Evolutionary conservation across 2,113 vertebrate genomes (phyloP).

Genomic region (Columba janthina): DNA sequence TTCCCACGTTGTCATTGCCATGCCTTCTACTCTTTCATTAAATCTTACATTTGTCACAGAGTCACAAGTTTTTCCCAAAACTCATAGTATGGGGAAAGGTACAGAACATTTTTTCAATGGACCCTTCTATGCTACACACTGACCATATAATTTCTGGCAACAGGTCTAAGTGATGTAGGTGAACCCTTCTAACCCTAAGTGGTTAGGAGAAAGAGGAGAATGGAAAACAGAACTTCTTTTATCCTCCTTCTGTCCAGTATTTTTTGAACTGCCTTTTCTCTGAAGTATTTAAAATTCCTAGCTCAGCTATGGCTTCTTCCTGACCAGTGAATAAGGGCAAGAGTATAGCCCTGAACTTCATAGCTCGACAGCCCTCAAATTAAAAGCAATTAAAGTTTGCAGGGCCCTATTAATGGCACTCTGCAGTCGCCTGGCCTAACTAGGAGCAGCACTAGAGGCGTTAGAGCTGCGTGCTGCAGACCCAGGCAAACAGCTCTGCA

Average conservation of each 20-base stretch:
- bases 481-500: conserved; percentile 39
- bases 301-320: not conserved
- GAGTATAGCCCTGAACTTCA: not conserved
- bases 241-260: not conserved
- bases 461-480: conserved; percentile 23
- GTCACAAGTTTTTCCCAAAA: not conserved
- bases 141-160: not conserved
- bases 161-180: not conserved
- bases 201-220: not conserved
- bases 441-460: conserved; percentile 32
- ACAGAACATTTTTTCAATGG: not conserved
- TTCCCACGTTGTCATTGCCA: not conserved
- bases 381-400: conserved; percentile 19
- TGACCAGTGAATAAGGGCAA: not conserved
- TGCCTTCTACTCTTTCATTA: not conserved
- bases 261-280: not conserved
- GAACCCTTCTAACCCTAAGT: not conserved
- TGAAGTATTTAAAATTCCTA: not conserved
- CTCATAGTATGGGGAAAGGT: not conserved
- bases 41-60: not conserved
- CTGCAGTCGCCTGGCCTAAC: conserved; percentile 26
- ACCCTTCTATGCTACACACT: not conserved
- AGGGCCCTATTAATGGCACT: not conserved
- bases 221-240: not conserved
- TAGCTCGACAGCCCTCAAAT: not conserved